Evolutionary conservation across 2,113 vertebrate genomes (phyloP).

Genomic region (Bucco capensis): DNA sequence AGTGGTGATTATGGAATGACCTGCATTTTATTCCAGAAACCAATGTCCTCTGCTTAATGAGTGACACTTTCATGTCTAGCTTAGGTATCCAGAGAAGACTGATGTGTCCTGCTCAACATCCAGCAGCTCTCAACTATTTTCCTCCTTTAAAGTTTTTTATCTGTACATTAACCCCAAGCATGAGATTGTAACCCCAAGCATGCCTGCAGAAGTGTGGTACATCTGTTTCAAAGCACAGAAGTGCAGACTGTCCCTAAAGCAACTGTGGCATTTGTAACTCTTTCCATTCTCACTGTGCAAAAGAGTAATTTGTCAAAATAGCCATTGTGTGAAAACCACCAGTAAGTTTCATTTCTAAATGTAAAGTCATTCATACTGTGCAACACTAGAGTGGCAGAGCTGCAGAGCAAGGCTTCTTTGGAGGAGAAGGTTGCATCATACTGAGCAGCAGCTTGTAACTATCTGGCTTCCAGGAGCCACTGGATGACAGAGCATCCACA

Average conservation of each 20-base stretch:
- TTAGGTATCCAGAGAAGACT: background rate
- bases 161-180: background rate
- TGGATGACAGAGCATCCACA: background rate
- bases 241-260: background rate
- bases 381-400: background rate
- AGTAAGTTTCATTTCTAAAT: background rate
- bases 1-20: background rate
- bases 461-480: background rate
- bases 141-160: background rate
- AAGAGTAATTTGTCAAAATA: background rate
- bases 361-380: background rate
- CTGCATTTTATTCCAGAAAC: background rate
- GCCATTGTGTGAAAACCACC: background rate
- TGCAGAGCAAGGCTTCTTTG: background rate
- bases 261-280: background rate
- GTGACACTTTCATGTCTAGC: background rate
- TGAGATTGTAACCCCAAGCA: background rate
- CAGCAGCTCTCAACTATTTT: background rate
- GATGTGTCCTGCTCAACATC: background rate
- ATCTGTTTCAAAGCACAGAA: background rate
- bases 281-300: background rate
- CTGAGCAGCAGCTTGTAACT: background rate
- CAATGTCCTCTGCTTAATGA: background rate
- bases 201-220: background rate
- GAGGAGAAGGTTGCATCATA: background rate